A percentile compares a stretch with the other conserved stretches of the same genome.
phyloP scores from a whole-genome alignment of 2,888 invertebrate genomes.

The Sarcophaga carnaria region DNA sequence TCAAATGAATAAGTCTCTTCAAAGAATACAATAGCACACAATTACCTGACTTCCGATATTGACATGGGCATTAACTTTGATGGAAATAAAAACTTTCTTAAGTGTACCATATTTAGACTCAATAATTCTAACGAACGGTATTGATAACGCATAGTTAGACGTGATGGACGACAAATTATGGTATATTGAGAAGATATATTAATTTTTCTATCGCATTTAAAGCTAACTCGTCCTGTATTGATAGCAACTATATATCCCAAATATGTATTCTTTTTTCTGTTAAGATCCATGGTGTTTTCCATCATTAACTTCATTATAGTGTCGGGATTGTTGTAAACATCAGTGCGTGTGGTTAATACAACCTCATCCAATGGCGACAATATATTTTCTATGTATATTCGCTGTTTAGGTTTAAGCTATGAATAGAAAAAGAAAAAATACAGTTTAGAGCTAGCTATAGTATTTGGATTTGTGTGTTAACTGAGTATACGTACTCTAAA shows the following conservation, averaged over 20 bases:
- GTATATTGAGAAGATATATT: conserved; percentile 71
- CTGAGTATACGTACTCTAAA: conserved; percentile 43
- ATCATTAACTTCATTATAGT: conserved; percentile 34
- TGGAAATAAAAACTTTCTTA: conserved; percentile 50
- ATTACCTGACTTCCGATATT: conserved; percentile 32
- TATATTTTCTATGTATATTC: conserved; percentile 48
- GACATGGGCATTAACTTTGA: conserved; percentile 6
- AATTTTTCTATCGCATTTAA: conserved; percentile 73
- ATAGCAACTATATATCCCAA: conserved; percentile 41
- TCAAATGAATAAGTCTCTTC: background rate
- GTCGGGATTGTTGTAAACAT: conserved; percentile 3
- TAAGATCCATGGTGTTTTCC: conserved; percentile 30
- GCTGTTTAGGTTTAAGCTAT: conserved; percentile 47
- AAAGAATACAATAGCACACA: background rate
- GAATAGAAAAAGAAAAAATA: background rate
- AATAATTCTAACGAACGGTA: conserved; percentile 76
- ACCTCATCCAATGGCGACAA: conserved; percentile 52
- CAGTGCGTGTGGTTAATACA: conserved; percentile 44
- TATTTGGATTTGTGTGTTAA: background rate
- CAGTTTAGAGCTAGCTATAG: background rate
- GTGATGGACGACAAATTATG: conserved; percentile 75
- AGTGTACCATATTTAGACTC: conserved; percentile 5
- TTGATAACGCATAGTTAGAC: conserved; percentile 76
- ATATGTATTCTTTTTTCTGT: conserved; percentile 21
- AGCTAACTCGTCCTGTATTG: conserved; percentile 72